A percentile compares a stretch with the other conserved stretches of the same genome.
Evolutionary conservation across 2,888 invertebrate genomes (phyloP).

Genomic region (Melinaea marsaeus): DNA sequence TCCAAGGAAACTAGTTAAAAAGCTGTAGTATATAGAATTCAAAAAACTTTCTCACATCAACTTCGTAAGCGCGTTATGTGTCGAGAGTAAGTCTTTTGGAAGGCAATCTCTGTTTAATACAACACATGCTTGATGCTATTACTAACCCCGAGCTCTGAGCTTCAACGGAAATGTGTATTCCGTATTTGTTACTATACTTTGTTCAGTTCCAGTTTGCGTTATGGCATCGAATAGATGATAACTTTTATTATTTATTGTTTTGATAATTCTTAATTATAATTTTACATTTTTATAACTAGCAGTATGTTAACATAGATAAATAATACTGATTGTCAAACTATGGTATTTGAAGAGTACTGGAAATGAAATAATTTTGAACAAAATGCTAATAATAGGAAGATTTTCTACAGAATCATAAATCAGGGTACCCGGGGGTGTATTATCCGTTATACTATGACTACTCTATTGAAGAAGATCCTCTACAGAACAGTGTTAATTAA

Average conservation of each 20-base stretch:
- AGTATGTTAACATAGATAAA: not conserved
- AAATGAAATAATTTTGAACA: conserved; percentile 38
- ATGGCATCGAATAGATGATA: not conserved
- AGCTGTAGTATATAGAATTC: too few relatives aligned
- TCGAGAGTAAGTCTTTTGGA: too few relatives aligned
- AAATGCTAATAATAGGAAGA: conserved; percentile 45
- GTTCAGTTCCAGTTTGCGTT: not conserved
- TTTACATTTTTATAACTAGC: too few relatives aligned
- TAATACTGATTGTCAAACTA: conserved; percentile 24
- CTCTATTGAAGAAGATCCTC: too few relatives aligned
- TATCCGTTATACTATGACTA: conserved; percentile 39
- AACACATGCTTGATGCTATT: too few relatives aligned
- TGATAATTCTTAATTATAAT: too few relatives aligned
- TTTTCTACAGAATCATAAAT: conserved; percentile 44
- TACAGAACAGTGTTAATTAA: too few relatives aligned
- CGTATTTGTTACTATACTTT: not conserved
- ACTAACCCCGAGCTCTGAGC: too few relatives aligned
- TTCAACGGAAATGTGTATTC: not conserved
- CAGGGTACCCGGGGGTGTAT: conserved; percentile 41
- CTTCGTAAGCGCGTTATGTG: too few relatives aligned
- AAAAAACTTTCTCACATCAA: too few relatives aligned
- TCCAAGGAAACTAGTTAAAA: too few relatives aligned
- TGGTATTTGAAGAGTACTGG: conserved; percentile 30
- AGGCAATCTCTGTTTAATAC: too few relatives aligned
- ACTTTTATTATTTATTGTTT: not conserved